These are phyloP conservation scores for Cylindroiulus punctatus DNA, from an alignment of 2,888 invertebrate species.

Conservation along the genomic window DNA sequence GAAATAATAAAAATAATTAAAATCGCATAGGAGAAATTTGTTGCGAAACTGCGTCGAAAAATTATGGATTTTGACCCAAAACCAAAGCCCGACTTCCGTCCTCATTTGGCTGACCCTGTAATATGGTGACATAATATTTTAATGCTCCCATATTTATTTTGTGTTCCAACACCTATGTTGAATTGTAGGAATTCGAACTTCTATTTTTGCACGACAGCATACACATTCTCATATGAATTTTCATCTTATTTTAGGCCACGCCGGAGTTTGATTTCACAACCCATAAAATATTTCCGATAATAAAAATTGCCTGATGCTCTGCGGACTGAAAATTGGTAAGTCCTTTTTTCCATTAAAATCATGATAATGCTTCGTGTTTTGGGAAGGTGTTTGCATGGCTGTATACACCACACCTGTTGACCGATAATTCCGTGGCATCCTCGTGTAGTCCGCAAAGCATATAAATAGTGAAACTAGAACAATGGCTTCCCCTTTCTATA, in stretches of 20 bases:
- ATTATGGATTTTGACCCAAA: no score
- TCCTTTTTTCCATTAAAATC: background rate
- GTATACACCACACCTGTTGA: background rate
- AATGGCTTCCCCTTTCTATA: background rate
- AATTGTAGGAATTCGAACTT: no score
- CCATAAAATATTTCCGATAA: constrained; percentile 90
- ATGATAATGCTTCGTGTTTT: background rate
- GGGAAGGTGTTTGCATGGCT: background rate
- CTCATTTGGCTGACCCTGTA: no score
- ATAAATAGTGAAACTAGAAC: background rate
- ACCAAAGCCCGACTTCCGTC: no score
- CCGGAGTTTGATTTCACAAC: constrained; percentile 91
- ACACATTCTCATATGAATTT: background rate
- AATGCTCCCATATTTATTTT: no score
- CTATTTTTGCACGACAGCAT: constrained; percentile 22
- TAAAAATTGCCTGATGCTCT: constrained; percentile 70
- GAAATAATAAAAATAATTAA: no score
- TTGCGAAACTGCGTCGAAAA: no score
- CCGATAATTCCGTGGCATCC: background rate
- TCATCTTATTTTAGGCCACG: constrained; percentile 67
- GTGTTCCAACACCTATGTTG: no score
- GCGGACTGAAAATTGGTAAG: background rate
- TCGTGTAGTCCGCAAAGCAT: no score
- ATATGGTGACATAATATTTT: no score
- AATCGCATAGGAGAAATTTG: no score